Percentiles rank a stretch among this genome's conserved stretches.
phyloP scores from a whole-genome alignment of 1,140 invertebrate genomes.

The Brachionus rubens region DNA sequence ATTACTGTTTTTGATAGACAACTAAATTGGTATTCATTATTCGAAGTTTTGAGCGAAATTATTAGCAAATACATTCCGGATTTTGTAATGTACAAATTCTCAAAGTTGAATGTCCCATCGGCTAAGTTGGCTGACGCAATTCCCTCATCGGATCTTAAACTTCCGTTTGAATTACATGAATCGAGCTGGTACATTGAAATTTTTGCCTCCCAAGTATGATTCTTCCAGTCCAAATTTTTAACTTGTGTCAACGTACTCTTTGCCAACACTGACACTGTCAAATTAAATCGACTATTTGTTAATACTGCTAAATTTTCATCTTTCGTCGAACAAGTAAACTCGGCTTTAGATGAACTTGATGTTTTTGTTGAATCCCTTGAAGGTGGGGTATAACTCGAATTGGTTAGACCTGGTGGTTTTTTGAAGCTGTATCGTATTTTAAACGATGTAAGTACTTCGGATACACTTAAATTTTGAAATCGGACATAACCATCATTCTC shows the following conservation, averaged over 20 bases:
- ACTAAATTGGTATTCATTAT: not conserved
- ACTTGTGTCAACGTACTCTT: not conserved
- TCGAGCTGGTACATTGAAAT: not conserved
- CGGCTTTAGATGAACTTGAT: not conserved
- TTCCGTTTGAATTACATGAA: not conserved
- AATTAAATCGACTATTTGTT: not conserved
- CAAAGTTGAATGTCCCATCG: not conserved
- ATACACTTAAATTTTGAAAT: conserved; percentile 18
- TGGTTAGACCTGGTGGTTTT: not conserved
- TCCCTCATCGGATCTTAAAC: not conserved
- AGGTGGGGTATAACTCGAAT: not conserved
- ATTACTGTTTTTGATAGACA: conserved; percentile 13
- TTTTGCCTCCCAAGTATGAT: conserved; percentile 3
- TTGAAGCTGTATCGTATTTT: conserved; percentile 26
- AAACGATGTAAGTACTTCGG: not conserved
- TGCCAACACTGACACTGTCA: not conserved
- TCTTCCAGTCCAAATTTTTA: conserved; percentile 31
- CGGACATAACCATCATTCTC: conserved; percentile 24
- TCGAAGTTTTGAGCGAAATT: not conserved
- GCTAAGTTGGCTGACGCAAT: not conserved
- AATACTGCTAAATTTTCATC: not conserved
- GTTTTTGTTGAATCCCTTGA: not conserved
- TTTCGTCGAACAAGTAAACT: not conserved
- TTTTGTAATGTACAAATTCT: conserved; percentile 33
- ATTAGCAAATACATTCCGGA: conserved; percentile 16